Conservation (phyloP, 2,888 invertebrate species). For the Synergus itoensis region DNA sequence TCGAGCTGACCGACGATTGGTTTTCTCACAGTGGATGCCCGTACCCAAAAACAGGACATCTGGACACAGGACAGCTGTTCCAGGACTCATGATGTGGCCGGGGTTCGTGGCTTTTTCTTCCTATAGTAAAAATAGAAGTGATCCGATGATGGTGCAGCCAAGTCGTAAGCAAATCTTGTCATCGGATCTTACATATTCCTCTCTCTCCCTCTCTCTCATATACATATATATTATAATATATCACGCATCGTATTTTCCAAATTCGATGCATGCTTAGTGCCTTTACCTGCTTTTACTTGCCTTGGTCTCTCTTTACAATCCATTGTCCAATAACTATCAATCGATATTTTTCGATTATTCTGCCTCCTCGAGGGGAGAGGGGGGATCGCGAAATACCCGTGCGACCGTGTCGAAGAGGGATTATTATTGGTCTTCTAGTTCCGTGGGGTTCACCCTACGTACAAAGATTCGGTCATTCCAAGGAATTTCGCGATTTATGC, state of each 20-base stretch:
- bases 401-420: constrained; percentile 61
- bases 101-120: constrained; percentile 21
- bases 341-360: constrained; percentile 57
- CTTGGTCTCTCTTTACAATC: neutral
- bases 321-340: constrained; percentile 28
- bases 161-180: constrained; percentile 57
- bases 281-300: neutral
- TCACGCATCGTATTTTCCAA: constrained; percentile 31
- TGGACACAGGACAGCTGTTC: constrained; percentile 73
- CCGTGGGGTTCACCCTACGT: constrained; percentile 44
- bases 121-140: constrained; percentile 30
- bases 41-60: constrained; percentile 66
- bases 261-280: constrained; percentile 27
- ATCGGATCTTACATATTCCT: constrained; percentile 52
- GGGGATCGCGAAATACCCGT: constrained; percentile 66
- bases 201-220: constrained; percentile 17
- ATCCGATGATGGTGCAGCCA: constrained; percentile 40
- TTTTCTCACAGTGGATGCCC: constrained; percentile 68
- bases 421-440: constrained; percentile 47
- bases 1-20: constrained; percentile 57
- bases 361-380: constrained; percentile 40
- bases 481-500: constrained; percentile 29
- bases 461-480: constrained; percentile 16
- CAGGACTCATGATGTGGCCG: constrained; percentile 51
- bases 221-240: constrained; percentile 40